Conservation (phyloP, 2,113 vertebrate species). For the Oxygymnocypris stewartii region DNA sequence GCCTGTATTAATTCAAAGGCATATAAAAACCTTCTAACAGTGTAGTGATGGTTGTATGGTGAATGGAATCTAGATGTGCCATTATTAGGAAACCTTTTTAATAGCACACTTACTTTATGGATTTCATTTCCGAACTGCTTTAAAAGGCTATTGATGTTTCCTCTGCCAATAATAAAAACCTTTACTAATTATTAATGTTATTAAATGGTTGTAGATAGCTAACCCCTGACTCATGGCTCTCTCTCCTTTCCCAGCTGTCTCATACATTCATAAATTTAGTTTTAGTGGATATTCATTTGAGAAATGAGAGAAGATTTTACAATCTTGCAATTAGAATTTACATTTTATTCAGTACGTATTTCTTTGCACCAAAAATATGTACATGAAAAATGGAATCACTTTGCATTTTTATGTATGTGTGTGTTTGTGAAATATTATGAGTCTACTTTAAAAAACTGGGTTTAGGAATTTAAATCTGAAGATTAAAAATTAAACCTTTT, state of each 20-base stretch:
- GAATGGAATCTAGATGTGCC: conserved; percentile 53
- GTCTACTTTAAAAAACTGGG: not conserved
- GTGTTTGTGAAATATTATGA: not conserved
- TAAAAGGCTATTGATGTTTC: conserved; percentile 77
- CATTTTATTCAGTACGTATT: not conserved
- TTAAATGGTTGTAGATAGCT: conserved; percentile 80
- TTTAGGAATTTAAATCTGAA: not conserved
- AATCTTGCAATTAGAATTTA: conserved; percentile 17
- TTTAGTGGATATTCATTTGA: conserved; percentile 36
- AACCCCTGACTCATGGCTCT: conserved; percentile 41
- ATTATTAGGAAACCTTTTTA: conserved; percentile 67
- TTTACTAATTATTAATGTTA: conserved; percentile 85
- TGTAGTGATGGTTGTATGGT: not conserved
- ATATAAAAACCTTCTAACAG: conserved; percentile 26
- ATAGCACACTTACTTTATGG: conserved; percentile 78
- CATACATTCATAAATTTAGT: not conserved
- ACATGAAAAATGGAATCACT: not conserved
- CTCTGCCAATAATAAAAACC: conserved; percentile 82
- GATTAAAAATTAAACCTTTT: no score
- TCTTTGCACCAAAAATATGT: not conserved
- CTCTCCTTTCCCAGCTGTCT: not conserved
- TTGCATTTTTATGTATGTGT: not conserved
- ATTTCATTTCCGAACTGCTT: conserved; percentile 74
- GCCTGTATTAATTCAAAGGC: conserved; percentile 21
- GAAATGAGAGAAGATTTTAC: not conserved